Conservation (phyloP, 2,888 invertebrate genomes). For the Ectobius pallidus region DNA sequence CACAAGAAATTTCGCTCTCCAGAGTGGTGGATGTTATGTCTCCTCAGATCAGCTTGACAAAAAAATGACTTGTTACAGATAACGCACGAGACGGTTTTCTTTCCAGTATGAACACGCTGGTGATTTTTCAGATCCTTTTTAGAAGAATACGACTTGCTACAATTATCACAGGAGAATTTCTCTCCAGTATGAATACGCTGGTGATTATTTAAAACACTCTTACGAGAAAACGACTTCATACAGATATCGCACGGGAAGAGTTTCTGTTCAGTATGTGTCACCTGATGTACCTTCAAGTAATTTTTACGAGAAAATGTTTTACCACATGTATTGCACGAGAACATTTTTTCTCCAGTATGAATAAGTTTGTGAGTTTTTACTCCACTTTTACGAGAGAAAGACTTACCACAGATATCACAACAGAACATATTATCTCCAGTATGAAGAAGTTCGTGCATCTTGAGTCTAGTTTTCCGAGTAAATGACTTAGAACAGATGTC, state of each 20-base stretch:
- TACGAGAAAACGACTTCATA: neutral
- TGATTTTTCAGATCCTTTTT: too few relatives aligned
- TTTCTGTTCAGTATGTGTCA: neutral
- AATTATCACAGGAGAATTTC: too few relatives aligned
- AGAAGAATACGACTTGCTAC: too few relatives aligned
- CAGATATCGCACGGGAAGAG: neutral
- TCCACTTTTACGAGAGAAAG: neutral
- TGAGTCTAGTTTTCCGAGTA: neutral
- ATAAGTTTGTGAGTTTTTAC: neutral
- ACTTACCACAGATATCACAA: neutral
- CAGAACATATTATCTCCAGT: neutral
- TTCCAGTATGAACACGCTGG: too few relatives aligned
- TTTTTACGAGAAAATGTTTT: neutral
- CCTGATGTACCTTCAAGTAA: neutral
- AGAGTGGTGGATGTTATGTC: too few relatives aligned
- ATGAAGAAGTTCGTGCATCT: neutral
- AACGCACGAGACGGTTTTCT: too few relatives aligned
- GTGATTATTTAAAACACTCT: too few relatives aligned
- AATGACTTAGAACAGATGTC: neutral
- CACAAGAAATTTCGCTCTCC: too few relatives aligned
- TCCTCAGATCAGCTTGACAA: too few relatives aligned
- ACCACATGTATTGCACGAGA: neutral
- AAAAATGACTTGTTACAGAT: too few relatives aligned
- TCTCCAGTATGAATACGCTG: too few relatives aligned
- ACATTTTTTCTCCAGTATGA: neutral